These are phyloP conservation scores for Prionace glauca DNA, from an alignment of 2,797 vertebrate species.

Conservation along the genomic window DNA sequence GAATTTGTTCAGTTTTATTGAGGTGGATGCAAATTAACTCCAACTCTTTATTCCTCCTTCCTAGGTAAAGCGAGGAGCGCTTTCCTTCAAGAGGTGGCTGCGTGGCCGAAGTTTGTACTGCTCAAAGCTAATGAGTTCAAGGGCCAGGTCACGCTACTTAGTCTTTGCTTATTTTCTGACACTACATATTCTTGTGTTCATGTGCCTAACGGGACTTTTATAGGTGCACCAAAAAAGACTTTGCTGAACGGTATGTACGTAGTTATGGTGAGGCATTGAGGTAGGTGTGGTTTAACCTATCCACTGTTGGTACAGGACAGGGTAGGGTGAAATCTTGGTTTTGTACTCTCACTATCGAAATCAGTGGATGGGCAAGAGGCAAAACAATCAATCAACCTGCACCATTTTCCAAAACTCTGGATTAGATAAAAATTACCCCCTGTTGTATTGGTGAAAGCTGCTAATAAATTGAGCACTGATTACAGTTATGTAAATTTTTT, in stretches of 20 bases:
- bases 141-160: slow-evolving; percentile 72
- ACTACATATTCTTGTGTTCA: slow-evolving; percentile 65
- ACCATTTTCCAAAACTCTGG: background rate
- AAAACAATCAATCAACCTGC: background rate
- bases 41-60: background rate
- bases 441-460: slow-evolving; percentile 51
- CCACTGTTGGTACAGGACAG: slow-evolving; percentile 35
- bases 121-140: slow-evolving; percentile 71
- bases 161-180: slow-evolving; percentile 72
- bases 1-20: background rate
- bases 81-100: slow-evolving; percentile 68
- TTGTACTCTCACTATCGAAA: background rate
- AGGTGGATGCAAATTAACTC: background rate
- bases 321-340: background rate
- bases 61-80: slow-evolving; percentile 71
- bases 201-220: slow-evolving; percentile 72
- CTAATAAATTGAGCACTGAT: slow-evolving; percentile 68
- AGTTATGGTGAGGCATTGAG: background rate
- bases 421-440: slow-evolving; percentile 39
- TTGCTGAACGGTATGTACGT: background rate
- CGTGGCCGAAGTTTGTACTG: slow-evolving; percentile 76
- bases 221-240: slow-evolving; percentile 50
- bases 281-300: background rate
- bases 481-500: slow-evolving; percentile 46
- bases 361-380: background rate